Conservation (phyloP, 2,888 invertebrate genomes). For the Heliconius charithonia region DNA sequence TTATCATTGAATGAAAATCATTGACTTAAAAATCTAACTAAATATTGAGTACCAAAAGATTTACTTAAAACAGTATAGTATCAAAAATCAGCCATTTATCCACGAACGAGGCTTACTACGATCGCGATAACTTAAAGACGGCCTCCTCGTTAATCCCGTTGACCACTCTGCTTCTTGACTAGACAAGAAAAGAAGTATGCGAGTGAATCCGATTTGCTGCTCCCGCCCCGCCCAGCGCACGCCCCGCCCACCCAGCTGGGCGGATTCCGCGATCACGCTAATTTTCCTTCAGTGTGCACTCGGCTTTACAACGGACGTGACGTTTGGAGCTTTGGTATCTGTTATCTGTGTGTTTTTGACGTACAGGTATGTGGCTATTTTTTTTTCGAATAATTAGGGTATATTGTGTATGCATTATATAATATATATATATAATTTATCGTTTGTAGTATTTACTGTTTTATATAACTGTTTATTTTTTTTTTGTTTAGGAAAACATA, state of each 20-base stretch:
- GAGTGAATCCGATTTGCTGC: slow-evolving; percentile 71
- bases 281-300: slow-evolving; percentile 58
- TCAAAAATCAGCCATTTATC: slow-evolving; percentile 26
- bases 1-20: background rate
- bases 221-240: slow-evolving; percentile 66
- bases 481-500: background rate
- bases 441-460: background rate
- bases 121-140: slow-evolving; percentile 46
- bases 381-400: background rate
- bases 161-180: slow-evolving; percentile 68
- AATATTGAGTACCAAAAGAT: background rate
- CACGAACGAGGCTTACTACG: slow-evolving; percentile 28
- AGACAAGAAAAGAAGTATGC: slow-evolving; percentile 69
- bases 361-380: slow-evolving; percentile 50
- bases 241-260: slow-evolving; percentile 73
- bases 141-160: slow-evolving; percentile 58
- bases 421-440: background rate
- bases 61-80: slow-evolving; percentile 14
- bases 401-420: background rate
- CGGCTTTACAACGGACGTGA: slow-evolving; percentile 53
- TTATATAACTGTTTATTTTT: background rate
- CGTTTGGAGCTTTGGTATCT: slow-evolving; percentile 14
- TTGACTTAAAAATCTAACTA: background rate
- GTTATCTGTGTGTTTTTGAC: slow-evolving; percentile 1
- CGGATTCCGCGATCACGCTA: slow-evolving; percentile 53